Evolutionary conservation across 2,113 vertebrate genomes (phyloP).

Genomic region (Ptyas mucosa): DNA sequence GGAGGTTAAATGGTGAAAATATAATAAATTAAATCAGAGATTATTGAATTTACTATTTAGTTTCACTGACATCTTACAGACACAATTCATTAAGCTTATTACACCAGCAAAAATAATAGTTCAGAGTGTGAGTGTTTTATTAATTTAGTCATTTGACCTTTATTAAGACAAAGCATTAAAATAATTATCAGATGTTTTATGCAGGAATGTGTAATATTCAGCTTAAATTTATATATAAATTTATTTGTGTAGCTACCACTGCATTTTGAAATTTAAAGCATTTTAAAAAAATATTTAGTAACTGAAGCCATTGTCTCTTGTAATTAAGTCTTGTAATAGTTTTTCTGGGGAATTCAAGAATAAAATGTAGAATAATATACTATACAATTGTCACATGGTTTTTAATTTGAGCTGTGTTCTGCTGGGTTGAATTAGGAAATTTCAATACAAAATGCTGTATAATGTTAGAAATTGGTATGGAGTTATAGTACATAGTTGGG

Average conservation of each 20-base stretch:
- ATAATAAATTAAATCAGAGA: slow-evolving; percentile 78
- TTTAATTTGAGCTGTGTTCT: background rate
- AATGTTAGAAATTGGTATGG: background rate
- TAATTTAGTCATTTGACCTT: slow-evolving; percentile 51
- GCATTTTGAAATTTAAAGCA: slow-evolving; percentile 14
- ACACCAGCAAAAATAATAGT: slow-evolving; percentile 60
- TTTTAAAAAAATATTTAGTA: background rate
- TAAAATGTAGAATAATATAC: slow-evolving; percentile 1
- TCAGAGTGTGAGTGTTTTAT: slow-evolving; percentile 57
- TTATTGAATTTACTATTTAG: slow-evolving; percentile 84
- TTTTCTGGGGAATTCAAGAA: background rate
- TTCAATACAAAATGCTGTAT: background rate
- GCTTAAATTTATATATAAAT: slow-evolving; percentile 28
- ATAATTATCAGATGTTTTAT: slow-evolving; percentile 30
- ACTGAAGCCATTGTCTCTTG: slow-evolving; percentile 20
- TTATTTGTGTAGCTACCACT: slow-evolving; percentile 38
- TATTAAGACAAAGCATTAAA: slow-evolving; percentile 51
- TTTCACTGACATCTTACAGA: slow-evolving; percentile 79
- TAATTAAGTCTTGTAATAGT: slow-evolving; percentile 1
- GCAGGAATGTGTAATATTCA: slow-evolving; percentile 17
- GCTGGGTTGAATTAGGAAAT: background rate
- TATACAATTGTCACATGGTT: background rate
- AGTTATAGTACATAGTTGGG: background rate
- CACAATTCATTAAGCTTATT: slow-evolving; percentile 74
- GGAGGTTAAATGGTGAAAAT: slow-evolving; percentile 85